Conservation (phyloP, 2,113 vertebrate species). For the Dermatemys mawii region DNA sequence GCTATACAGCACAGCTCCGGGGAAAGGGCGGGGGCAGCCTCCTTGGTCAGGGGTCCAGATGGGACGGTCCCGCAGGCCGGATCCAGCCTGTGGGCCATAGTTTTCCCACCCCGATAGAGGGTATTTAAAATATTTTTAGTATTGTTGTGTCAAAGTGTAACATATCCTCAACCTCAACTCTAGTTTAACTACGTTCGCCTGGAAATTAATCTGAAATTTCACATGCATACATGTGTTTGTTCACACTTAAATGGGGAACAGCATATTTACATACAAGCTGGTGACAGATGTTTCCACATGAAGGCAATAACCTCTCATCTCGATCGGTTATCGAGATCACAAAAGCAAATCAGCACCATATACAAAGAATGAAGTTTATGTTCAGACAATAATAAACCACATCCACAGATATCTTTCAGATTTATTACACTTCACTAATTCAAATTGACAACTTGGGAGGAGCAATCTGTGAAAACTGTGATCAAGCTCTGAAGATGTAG, state of each 20-base stretch:
- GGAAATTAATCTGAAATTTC: background rate
- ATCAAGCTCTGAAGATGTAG: conserved; percentile 1
- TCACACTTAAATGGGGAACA: background rate
- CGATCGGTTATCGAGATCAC: background rate
- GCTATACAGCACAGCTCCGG: too few species aligned
- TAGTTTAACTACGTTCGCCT: background rate
- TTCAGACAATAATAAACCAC: background rate
- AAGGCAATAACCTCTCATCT: background rate
- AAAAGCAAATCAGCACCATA: background rate
- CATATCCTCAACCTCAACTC: background rate
- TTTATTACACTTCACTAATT: background rate
- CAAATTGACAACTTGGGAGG: background rate
- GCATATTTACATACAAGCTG: background rate
- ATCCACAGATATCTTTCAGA: background rate
- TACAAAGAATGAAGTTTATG: background rate
- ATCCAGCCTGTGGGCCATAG: too few species aligned
- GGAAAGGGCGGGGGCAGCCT: too few species aligned
- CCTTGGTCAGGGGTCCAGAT: too few species aligned
- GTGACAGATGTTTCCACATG: background rate
- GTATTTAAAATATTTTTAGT: background rate
- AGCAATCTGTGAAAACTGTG: background rate
- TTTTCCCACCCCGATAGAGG: too few species aligned
- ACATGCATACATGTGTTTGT: background rate
- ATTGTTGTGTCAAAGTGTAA: background rate
- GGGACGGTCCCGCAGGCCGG: too few species aligned